Evolutionary conservation across 1,140 invertebrate genomes (phyloP).

Genomic region (Megalonaias nervosa): DNA sequence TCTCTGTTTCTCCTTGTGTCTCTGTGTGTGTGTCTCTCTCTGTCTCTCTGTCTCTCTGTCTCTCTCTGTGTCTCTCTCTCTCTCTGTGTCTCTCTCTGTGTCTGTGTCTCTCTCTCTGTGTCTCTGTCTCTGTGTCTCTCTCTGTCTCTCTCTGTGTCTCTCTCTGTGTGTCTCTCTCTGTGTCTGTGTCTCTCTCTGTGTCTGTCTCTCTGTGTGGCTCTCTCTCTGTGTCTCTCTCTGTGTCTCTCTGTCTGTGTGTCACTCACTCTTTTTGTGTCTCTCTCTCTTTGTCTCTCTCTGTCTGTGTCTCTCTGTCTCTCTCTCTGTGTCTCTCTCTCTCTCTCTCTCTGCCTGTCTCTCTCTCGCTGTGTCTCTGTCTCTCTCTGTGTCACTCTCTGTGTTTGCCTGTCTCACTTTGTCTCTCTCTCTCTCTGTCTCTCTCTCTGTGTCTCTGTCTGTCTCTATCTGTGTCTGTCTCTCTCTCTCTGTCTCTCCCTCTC

Average conservation of each 20-base stretch:
- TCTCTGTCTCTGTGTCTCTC: conserved; percentile 6
- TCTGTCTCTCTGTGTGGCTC: conserved; percentile 23
- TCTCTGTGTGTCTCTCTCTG: conserved; percentile 18
- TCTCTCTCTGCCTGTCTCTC: not conserved
- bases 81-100: conserved; percentile 10
- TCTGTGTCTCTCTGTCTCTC: conserved; percentile 17
- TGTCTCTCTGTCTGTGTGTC: conserved; percentile 27
- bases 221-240: conserved; percentile 14
- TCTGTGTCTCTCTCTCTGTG: conserved; percentile 10
- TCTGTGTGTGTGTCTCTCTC: conserved; percentile 23
- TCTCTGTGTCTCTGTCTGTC: too few relatives aligned
- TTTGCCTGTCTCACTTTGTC: too few relatives aligned
- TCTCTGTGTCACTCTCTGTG: too few relatives aligned
- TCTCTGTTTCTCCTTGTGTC: too few relatives aligned
- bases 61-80: conserved; percentile 12
- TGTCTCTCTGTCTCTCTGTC: not conserved
- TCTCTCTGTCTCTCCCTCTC: too few relatives aligned
- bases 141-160: conserved; percentile 25
- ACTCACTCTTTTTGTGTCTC: too few relatives aligned
- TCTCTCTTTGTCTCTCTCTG: conserved; percentile 28
- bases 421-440: too few relatives aligned
- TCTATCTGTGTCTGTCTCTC: too few relatives aligned
- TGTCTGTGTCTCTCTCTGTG: conserved; percentile 19
- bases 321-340: conserved; percentile 32
- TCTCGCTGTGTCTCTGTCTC: not conserved